Percentiles rank a stretch among this genome's conserved stretches.
phyloP scores from a whole-genome alignment of 37 sponge, comb jelly and placozoan species.

The Chondrosia reniformis region DNA sequence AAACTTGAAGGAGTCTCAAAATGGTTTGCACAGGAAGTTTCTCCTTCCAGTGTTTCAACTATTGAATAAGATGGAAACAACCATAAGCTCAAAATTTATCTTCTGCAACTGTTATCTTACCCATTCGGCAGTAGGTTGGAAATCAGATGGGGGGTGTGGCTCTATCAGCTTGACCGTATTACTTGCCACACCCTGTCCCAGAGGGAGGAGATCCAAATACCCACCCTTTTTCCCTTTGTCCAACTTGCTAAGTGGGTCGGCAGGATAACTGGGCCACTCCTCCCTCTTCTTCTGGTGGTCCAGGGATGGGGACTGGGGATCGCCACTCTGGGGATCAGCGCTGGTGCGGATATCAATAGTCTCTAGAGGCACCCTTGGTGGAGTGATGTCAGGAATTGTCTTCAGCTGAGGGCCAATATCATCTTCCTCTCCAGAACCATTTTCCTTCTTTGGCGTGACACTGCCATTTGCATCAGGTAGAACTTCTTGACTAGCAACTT shows the following conservation, averaged over 20 bases:
- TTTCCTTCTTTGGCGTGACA: not conserved
- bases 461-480: not conserved
- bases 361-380: not conserved
- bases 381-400: not conserved
- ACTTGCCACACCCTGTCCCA: slow-evolving; percentile 41
- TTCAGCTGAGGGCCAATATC: not conserved
- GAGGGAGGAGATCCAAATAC: slow-evolving; percentile 30
- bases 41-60: slow-evolving; percentile 72
- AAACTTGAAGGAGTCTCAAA: slow-evolving; percentile 79
- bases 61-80: not conserved
- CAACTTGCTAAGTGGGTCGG: slow-evolving; percentile 2
- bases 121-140: slow-evolving; percentile 83
- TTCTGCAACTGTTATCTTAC: slow-evolving; percentile 24
- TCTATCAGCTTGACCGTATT: slow-evolving; percentile 56
- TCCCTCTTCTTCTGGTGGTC: not conserved
- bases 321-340: not conserved
- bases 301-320: not conserved
- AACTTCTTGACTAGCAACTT: not conserved
- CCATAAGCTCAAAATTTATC: not conserved
- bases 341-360: not conserved
- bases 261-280: not conserved
- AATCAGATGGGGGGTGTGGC: slow-evolving; percentile 52
- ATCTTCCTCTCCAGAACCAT: not conserved
- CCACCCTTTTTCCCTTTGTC: slow-evolving; percentile 6
- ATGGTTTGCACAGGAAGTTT: slow-evolving; percentile 91